These are phyloP conservation scores for Chelonus formosanus DNA, from an alignment of 2,888 invertebrate species.

Conservation along the genomic window DNA sequence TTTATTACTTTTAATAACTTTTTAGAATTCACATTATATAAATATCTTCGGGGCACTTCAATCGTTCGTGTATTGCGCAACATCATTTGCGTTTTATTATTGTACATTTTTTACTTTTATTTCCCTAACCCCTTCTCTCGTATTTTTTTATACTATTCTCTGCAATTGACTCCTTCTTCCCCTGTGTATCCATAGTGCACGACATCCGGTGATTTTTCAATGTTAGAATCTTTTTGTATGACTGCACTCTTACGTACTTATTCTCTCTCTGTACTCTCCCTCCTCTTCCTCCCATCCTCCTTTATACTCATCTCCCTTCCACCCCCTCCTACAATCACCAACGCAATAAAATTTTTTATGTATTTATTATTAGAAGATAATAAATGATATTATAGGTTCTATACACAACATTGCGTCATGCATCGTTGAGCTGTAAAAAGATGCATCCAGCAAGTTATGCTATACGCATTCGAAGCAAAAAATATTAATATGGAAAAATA, in stretches of 20 bases:
- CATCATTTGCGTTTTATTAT: conserved; percentile 62
- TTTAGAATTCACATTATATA: conserved; percentile 61
- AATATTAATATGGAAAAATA: background rate
- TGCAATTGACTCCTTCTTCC: conserved; percentile 19
- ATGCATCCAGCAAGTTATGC: conserved; percentile 21
- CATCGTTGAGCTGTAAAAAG: conserved; percentile 28
- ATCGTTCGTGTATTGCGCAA: conserved; percentile 59
- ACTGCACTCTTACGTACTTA: conserved; percentile 12
- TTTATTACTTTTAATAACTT: conserved; percentile 58
- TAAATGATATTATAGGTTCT: conserved; percentile 51
- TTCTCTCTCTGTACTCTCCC: conserved; percentile 15
- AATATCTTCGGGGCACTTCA: conserved; percentile 54
- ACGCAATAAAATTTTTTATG: conserved; percentile 55
- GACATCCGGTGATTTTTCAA: conserved; percentile 34
- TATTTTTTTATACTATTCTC: background rate
- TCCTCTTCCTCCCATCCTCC: conserved; percentile 23
- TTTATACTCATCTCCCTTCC: conserved; percentile 19
- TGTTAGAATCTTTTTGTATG: conserved; percentile 31
- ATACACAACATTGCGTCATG: conserved; percentile 44
- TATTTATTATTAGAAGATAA: conserved; percentile 59
- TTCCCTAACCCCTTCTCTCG: background rate
- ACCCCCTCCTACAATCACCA: conserved; percentile 35
- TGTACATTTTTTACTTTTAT: conserved; percentile 46
- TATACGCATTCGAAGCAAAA: background rate
- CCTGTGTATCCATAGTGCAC: conserved; percentile 15